A percentile compares a stretch with the other conserved stretches of the same genome.
Conservation (phyloP, 2,797 vertebrate species). For the Crocodylus rhombifer region DNA sequence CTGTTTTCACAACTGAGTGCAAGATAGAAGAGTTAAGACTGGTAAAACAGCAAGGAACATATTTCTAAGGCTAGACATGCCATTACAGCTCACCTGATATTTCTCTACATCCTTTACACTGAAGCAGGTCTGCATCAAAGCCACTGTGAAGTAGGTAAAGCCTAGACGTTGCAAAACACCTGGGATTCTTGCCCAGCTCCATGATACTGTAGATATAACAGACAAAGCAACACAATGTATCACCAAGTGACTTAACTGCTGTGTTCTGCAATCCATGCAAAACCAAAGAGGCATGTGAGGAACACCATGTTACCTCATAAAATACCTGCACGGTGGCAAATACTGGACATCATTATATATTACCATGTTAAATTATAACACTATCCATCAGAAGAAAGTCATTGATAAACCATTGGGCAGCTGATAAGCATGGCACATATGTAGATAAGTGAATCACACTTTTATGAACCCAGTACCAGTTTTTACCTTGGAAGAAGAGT, state of each 20-base stretch:
- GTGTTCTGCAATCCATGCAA: neutral
- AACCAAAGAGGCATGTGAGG: neutral
- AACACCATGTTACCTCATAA: neutral
- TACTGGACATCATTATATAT: too few relatives aligned
- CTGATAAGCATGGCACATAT: neutral
- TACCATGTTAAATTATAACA: neutral
- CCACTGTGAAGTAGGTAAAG: conserved; percentile 87
- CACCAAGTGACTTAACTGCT: neutral
- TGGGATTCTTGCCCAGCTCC: conserved; percentile 87
- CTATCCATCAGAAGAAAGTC: neutral
- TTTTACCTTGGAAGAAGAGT: neutral
- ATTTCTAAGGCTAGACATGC: neutral
- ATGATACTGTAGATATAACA: conserved; percentile 80
- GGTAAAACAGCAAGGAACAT: conserved; percentile 15
- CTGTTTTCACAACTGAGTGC: too few relatives aligned
- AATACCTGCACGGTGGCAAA: neutral
- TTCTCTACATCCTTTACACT: conserved; percentile 75
- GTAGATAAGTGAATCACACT: neutral
- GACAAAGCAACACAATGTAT: neutral
- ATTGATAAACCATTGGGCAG: neutral
- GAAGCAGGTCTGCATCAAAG: conserved; percentile 84
- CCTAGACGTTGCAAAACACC: conserved; percentile 87
- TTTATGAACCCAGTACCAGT: neutral
- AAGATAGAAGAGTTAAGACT: neutral
- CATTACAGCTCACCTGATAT: conserved; percentile 65